Conservation (phyloP, 2,797 vertebrate species). For the Poeciliopsis presidionis region DNA sequence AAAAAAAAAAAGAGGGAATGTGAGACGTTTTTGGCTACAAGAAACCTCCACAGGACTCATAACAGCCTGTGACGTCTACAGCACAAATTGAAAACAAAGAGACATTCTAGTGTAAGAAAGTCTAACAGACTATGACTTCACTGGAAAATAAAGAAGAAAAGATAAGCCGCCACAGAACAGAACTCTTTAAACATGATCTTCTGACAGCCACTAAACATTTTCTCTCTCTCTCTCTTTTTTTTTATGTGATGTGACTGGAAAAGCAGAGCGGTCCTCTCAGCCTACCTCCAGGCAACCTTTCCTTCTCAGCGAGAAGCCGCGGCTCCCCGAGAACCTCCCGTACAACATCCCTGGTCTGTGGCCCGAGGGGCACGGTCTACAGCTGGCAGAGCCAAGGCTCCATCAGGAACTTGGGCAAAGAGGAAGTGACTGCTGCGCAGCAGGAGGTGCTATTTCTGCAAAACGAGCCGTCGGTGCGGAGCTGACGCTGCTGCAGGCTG, state of each 20-base stretch:
- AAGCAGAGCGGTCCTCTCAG: conserved; percentile 22
- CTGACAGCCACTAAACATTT: conserved; percentile 42
- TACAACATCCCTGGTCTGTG: conserved; percentile 82
- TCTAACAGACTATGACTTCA: conserved; percentile 40
- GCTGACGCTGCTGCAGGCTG: conserved; percentile 39
- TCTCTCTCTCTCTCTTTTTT: too few species aligned
- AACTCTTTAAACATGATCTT: conserved; percentile 43
- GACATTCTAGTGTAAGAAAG: conserved; percentile 13
- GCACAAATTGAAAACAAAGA: conserved; percentile 39
- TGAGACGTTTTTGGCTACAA: conserved; percentile 19
- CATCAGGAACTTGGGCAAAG: conserved; percentile 59
- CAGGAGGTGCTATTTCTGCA: conserved; percentile 72
- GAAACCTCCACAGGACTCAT: conserved; percentile 26
- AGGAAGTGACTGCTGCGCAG: conserved; percentile 65
- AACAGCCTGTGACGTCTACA: conserved; percentile 41
- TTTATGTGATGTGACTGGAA: conserved; percentile 24
- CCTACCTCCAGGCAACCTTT: conserved; percentile 87
- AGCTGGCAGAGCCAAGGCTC: conserved; percentile 29
- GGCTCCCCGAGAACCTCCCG: conserved; percentile 83
- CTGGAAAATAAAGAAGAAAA: conserved; percentile 33
- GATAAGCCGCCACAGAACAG: conserved; percentile 25
- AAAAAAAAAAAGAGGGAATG: background rate
- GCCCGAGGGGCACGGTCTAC: conserved; percentile 46
- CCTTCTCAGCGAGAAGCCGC: conserved; percentile 85
- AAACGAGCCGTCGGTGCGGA: conserved; percentile 26